phyloP scores from a whole-genome alignment of 2,888 invertebrate species.

The Macaria notata region DNA sequence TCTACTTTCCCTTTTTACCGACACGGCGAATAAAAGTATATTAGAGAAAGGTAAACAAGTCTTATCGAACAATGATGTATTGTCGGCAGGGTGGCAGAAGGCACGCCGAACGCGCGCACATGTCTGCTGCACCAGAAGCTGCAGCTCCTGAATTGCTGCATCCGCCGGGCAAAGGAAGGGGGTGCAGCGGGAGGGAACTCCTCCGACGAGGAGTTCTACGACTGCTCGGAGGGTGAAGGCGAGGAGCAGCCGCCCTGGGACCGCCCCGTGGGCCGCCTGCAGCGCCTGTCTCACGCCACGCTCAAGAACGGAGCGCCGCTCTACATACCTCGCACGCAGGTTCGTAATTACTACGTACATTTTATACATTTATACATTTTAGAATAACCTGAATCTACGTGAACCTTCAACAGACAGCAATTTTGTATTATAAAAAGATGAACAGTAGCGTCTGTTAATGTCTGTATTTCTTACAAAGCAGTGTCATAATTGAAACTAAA shows the following conservation, averaged over 20 bases:
- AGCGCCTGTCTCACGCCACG: slow-evolving; percentile 60
- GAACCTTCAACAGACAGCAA: too few relatives aligned
- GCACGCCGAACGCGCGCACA: slow-evolving; percentile 93
- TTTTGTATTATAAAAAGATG: background rate
- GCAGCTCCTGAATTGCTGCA: slow-evolving; percentile 92
- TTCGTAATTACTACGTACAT: slow-evolving; percentile 30
- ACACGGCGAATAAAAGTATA: too few relatives aligned
- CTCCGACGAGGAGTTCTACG: slow-evolving; percentile 89
- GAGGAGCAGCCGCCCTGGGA: slow-evolving; percentile 74
- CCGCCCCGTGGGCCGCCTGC: slow-evolving; percentile 63
- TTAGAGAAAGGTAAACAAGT: too few relatives aligned
- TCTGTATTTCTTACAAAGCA: too few relatives aligned
- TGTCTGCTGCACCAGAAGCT: slow-evolving; percentile 97
- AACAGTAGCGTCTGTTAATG: too few relatives aligned
- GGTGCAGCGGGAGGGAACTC: slow-evolving; percentile 56
- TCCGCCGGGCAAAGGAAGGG: slow-evolving; percentile 82
- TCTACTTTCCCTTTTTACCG: too few relatives aligned
- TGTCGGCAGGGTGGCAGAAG: slow-evolving; percentile 87
- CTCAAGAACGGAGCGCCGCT: slow-evolving; percentile 70
- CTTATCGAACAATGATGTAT: background rate
- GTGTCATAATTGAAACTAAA: too few relatives aligned
- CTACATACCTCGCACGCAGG: slow-evolving; percentile 73
- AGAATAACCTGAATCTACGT: background rate
- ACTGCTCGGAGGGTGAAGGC: slow-evolving; percentile 84
- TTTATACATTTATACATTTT: background rate